Evolutionary conservation across 2,113 vertebrate species (phyloP), one percentile per base, ranked within the genome.

Genomic region (Helogale parvula): DNA sequence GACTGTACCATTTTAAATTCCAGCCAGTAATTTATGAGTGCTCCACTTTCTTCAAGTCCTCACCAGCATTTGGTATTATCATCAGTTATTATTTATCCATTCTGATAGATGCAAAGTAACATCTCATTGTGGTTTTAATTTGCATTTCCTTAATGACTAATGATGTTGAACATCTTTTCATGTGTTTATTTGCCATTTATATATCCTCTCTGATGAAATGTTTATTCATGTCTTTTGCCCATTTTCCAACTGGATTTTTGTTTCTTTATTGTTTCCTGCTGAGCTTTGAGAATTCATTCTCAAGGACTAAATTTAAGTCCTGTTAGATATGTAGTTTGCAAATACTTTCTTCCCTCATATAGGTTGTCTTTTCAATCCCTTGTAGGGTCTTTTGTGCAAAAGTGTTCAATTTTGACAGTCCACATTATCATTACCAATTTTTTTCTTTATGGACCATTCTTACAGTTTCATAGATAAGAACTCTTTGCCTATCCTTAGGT

Each of bases 211-310:
- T 95, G 68, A 79, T 88, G 41, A 72, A 83, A 88, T 23, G 2
- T 84, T 80, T 93, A 54, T 83, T 87, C 25, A 68, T 93, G 14
- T 81, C 3, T 91, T 88, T 96, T 82, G 25, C 31, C 52, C 21
- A 93, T 89, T 94, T 91, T 54, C 47, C 65, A 89, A 81, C 23
- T 71, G 11, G 23, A 66, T 21, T 91, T 94, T 88, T 74, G 4
- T 17, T 52, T 89, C 85, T 74, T 57, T 38, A 76, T 85, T 63
- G 16, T 74, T 88, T 92, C 52, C 68, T 52, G 23, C 21, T 66
- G 17, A 89, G 3, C 83, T 96, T 97, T 93, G 47, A 97, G 87
- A 90, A 84, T 69, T 90, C 77, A 41, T 29, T 54, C 27, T 60
- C 57, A 60, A 54, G 50, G 83, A 74, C 21, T 54, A 91, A 12